phyloP scores from a whole-genome alignment of 37 sponge, comb jelly and placozoan genomes.

The Theonella swinhoei region DNA sequence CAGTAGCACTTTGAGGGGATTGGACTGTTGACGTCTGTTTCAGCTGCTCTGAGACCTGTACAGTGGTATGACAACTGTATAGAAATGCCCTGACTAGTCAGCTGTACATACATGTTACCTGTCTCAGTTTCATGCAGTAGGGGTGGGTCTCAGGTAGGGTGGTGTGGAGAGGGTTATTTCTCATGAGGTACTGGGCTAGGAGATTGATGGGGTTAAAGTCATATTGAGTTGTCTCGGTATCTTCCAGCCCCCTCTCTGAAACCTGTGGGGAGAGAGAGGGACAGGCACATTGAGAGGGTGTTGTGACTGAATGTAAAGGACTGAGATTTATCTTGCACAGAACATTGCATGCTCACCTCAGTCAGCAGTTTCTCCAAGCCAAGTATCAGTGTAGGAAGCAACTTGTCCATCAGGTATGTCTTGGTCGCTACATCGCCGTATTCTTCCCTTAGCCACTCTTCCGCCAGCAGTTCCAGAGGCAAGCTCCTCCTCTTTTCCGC shows the following conservation, averaged over 20 bases:
- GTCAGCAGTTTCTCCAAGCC: conserved; percentile 82
- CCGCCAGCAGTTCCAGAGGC: conserved; percentile 75
- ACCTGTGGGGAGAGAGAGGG: conserved; percentile 25
- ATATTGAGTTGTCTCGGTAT: conserved; percentile 10
- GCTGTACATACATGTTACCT: conserved; percentile 5
- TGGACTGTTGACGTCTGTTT: neutral
- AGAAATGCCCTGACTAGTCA: too few relatives aligned
- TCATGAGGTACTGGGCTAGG: conserved; percentile 94
- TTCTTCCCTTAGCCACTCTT: conserved; percentile 69
- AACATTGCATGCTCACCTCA: conserved; percentile 50
- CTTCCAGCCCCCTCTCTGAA: conserved; percentile 37
- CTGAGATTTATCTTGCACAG: too few relatives aligned
- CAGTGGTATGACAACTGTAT: too few relatives aligned
- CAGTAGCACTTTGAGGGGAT: too few relatives aligned
- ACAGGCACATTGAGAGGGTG: neutral
- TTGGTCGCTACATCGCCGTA: conserved; percentile 21
- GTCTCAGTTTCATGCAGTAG: conserved; percentile 60
- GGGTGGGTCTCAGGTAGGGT: conserved; percentile 74
- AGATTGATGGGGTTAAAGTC: conserved; percentile 97
- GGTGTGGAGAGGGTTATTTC: conserved; percentile 91
- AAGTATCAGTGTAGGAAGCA: conserved; percentile 80
- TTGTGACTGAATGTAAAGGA: neutral
- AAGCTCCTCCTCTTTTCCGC: neutral
- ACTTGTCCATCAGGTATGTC: conserved; percentile 70
- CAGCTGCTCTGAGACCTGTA: neutral